These are phyloP conservation scores for Troides aeacus DNA, from an alignment of 2,888 invertebrate genomes.

Conservation along the genomic window DNA sequence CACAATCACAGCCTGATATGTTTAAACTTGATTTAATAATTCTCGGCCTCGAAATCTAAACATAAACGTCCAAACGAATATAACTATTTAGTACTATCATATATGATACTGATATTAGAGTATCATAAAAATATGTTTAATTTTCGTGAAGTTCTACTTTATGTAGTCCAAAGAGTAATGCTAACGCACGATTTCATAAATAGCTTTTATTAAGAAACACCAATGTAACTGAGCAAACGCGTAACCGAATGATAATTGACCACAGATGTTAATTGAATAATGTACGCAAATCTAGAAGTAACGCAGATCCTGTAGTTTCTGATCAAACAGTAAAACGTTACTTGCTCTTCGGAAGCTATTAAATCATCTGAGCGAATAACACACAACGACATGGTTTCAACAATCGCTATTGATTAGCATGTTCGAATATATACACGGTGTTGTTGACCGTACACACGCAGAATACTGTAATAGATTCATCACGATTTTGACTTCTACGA, in stretches of 20 bases:
- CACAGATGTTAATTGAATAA: not conserved
- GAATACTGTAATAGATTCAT: not conserved
- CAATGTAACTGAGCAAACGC: not conserved
- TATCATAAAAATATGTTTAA: not conserved
- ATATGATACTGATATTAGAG: not conserved
- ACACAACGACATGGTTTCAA: not conserved
- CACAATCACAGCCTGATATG: not conserved
- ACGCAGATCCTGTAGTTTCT: no score
- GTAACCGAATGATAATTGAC: not conserved
- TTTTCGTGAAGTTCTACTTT: not conserved
- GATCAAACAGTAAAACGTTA: no score
- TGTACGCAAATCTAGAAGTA: not conserved
- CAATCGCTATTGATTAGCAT: conserved; percentile 10
- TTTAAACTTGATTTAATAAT: conserved; percentile 3
- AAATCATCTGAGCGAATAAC: conserved; percentile 1
- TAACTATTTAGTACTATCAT: not conserved
- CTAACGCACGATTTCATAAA: not conserved
- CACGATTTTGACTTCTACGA: conserved; percentile 7
- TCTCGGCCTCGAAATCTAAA: not conserved
- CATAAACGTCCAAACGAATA: conserved; percentile 1
- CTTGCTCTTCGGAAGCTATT: not conserved
- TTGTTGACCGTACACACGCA: not conserved
- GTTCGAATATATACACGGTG: conserved; percentile 2
- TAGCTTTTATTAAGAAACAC: not conserved
- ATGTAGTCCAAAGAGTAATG: not conserved